Conservation (phyloP, 2,113 vertebrate species). For the Hypanus sabinus region DNA sequence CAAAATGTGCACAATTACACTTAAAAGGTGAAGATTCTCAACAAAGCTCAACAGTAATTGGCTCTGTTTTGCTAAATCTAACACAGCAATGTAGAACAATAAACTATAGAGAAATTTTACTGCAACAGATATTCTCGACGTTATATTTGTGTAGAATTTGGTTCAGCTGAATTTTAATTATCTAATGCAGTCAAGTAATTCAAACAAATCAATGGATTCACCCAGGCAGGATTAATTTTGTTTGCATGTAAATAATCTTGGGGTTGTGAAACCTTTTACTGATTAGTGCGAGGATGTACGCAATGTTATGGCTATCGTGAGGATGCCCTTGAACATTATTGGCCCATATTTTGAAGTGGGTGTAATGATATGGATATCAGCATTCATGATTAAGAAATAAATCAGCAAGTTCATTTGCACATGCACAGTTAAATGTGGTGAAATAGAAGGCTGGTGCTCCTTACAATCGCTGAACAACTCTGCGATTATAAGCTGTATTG, state of each 20-base stretch:
- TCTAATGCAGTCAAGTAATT: neutral
- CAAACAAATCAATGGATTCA: constrained; percentile 14
- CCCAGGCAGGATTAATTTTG: constrained; percentile 22
- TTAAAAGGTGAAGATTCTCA: neutral
- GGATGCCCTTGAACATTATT: constrained; percentile 3
- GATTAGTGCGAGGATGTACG: neutral
- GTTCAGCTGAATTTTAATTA: constrained; percentile 8
- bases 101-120: neutral
- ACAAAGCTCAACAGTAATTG: neutral
- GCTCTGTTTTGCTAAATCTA: neutral
- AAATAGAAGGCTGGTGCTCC: neutral
- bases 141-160: neutral
- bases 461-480: neutral
- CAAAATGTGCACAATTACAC: neutral
- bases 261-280: neutral
- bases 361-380: neutral
- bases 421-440: neutral
- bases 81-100: neutral
- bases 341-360: neutral
- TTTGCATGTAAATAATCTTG: constrained; percentile 26
- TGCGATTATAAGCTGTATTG: neutral
- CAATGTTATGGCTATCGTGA: neutral
- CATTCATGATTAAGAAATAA: neutral
- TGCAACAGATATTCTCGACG: neutral
- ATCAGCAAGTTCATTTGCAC: neutral